phyloP scores from a whole-genome alignment of 1,140 invertebrate genomes.

The Psix sp. region DNA sequence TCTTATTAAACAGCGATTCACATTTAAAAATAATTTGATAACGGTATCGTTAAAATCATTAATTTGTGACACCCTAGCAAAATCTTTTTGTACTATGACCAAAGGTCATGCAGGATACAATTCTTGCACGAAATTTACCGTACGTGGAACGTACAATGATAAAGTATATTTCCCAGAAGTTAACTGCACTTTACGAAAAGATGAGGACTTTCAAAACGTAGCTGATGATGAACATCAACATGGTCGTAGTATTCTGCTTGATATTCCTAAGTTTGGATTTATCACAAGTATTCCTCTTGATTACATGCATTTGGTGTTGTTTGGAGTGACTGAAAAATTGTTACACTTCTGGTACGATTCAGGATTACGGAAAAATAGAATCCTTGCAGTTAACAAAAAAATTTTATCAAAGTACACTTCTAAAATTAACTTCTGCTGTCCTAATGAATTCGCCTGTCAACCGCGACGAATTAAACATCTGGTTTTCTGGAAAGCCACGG shows the following conservation, averaged over 20 bases:
- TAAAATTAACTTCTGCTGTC: too few relatives aligned
- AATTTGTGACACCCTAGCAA: slow-evolving; percentile 70
- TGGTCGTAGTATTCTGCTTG: slow-evolving; percentile 13
- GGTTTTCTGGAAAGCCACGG: too few relatives aligned
- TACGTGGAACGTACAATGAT: slow-evolving; percentile 15
- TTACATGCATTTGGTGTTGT: slow-evolving; percentile 59
- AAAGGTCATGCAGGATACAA: slow-evolving; percentile 67
- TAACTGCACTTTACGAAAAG: slow-evolving; percentile 11
- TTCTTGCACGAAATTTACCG: slow-evolving; percentile 67
- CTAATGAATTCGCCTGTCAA: too few relatives aligned
- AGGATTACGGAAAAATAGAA: too few relatives aligned
- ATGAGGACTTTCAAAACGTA: slow-evolving; percentile 13
- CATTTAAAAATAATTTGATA: slow-evolving; percentile 2
- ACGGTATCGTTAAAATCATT: slow-evolving; percentile 51
- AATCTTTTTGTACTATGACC: slow-evolving; percentile 63
- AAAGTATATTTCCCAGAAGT: slow-evolving; percentile 8
- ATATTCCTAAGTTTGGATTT: slow-evolving; percentile 42
- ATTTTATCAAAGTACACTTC: too few relatives aligned
- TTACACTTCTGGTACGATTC: too few relatives aligned
- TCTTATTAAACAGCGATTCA: background rate
- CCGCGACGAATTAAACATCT: too few relatives aligned
- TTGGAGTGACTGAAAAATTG: slow-evolving; percentile 61
- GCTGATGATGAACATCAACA: slow-evolving; percentile 14
- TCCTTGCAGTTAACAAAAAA: too few relatives aligned
- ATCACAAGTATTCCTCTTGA: slow-evolving; percentile 52